Evolutionary conservation across 2,888 invertebrate genomes (phyloP), one percentile per base, ranked within the genome.

Genomic region (Meiosimyza decipiens): DNA sequence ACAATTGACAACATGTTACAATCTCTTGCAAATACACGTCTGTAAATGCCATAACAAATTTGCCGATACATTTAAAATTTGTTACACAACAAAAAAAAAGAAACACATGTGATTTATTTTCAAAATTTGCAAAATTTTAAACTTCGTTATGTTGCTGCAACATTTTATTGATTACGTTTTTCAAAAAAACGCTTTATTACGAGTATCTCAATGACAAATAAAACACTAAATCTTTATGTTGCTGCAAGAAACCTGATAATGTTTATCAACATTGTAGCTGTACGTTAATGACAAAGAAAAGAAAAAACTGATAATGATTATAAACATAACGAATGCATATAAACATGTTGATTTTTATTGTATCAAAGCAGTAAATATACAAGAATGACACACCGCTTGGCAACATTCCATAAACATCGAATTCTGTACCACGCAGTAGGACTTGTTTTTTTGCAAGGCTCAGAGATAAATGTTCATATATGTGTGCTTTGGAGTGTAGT

Each of bases 1-100:
- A 13, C 1, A 28, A 62, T 1, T 40, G 40, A 16, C 47, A 49
- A 40, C 13, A 60, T 28, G 16, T 62, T 60, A 28, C 60, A 60
- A 60, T 33, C 6, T 40, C n/a, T 9, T 62, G 40, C 40, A 28
- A 28, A 28, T 28, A n/a, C 18, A 50, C 40, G 28, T 55, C 13
- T 16, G 16, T 33, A 40, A 16, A 66, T 66, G 52, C 52, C 52
- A 66, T 66, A 40, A 66, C 51, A 51, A 54, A 66, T 52, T 40
- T 66, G 28, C 22, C 12, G 40, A 66, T 13, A 66, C 40, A 49
- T 63, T 63, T n/a, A 51, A 66, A 51, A 52, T 52, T 54, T 51
- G 28, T 33, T 40, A 66, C 15, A 66, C 49, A 22, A 40, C 6
- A 6, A 40, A 6, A 40, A 40, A 40, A 40, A 40, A 22, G 16